phyloP scores from a whole-genome alignment of 2,888 invertebrate genomes.

The Helicoverpa assulta region DNA sequence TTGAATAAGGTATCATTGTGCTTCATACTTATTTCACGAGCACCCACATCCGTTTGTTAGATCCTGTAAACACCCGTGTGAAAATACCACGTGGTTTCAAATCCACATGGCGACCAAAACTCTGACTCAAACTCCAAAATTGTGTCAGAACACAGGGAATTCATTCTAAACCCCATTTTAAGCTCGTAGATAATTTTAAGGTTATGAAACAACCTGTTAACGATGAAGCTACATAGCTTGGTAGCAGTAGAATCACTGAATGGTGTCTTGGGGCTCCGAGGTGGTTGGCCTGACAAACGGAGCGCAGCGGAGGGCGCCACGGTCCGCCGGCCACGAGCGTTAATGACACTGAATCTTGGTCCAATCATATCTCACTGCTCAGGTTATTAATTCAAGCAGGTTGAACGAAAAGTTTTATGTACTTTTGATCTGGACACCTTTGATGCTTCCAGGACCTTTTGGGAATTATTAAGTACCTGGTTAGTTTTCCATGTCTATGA shows the following conservation, averaged over 20 bases:
- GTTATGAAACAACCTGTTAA: constrained; percentile 1
- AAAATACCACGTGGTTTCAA: no score
- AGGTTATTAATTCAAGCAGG: constrained; percentile 56
- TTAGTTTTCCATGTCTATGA: not conserved
- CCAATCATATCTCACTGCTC: constrained; percentile 86
- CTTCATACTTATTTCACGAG: no score
- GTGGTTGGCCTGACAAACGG: constrained; percentile 83
- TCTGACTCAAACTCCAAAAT: not conserved
- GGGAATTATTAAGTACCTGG: not conserved
- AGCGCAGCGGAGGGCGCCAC: constrained; percentile 81
- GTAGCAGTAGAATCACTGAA: constrained; percentile 50
- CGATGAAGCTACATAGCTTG: constrained; percentile 21
- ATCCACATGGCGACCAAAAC: not conserved
- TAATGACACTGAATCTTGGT: constrained; percentile 82
- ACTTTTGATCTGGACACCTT: constrained; percentile 24
- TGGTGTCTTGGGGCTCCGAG: constrained; percentile 64
- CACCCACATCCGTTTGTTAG: no score
- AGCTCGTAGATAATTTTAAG: not conserved
- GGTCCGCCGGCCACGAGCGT: constrained; percentile 72
- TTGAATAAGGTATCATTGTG: no score
- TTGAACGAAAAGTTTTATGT: constrained; percentile 40
- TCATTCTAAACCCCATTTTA: not conserved
- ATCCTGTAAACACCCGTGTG: no score
- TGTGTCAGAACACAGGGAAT: not conserved
- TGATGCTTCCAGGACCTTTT: not conserved